Evolutionary conservation across 2,888 invertebrate species (phyloP), one percentile per base, ranked within the genome.

Genomic region (Lysandra bellargus): DNA sequence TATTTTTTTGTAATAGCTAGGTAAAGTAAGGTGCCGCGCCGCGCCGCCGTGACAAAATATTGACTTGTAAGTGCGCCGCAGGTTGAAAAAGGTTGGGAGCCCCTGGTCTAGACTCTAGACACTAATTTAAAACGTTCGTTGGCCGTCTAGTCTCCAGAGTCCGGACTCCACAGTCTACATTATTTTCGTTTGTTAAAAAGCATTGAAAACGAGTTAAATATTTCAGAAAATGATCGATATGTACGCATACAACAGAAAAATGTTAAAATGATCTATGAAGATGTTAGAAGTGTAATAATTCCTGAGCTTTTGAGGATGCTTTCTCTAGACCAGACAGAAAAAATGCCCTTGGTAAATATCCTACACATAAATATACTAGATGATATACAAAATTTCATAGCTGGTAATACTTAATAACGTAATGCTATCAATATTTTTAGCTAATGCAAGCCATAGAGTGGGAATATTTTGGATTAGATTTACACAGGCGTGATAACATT

Each of bases 201-300:
- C 14, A 14, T 14, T 53, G 53, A 14, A 53, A 60, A 60, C 4
- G 9, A 30, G 9, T 23, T 64, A 12, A 23, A 23, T 30, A 30
- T 78, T 73, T 61, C 61, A 74, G 30, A 44, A 69, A 78, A 23
- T 37, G 49, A 40, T 78, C 23, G 64, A 61, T 60, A 53, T 23
- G 64, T 57, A 40, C 37, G 61, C 17, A 30, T 79, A 44, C 61
- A 80, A 53, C 75, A 57, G 53, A 69, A 95, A 85, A 95, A 95
- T 23, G 92, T 93, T 78, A 84, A 89, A 77, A 93, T 95, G 78
- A 88, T 97, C 61, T 92, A 94, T 79, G 94, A 95, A 80, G 96
- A 96, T 84, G 93, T 96, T 73, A 95, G 95, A 82, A 90, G 92
- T 80, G 95, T 95, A 69, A 90, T 95, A 79, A 92, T 97, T 83